Evolutionary conservation across 2,113 vertebrate species (phyloP).

Genomic region (Nettapus auritus): DNA sequence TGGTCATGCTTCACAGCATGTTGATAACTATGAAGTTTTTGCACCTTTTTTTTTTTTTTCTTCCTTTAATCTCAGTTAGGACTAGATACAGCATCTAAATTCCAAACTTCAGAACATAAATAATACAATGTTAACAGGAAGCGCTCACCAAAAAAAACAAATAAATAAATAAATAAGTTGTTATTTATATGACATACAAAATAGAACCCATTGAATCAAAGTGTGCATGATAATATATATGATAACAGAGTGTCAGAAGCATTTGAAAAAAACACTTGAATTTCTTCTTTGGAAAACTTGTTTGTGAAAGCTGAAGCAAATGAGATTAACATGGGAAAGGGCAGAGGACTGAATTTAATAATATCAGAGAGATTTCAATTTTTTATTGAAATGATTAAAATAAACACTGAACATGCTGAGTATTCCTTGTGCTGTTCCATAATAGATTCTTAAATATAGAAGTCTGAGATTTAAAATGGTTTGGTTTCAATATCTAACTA

Average conservation of each 20-base stretch:
- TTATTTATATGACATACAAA: neutral
- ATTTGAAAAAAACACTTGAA: neutral
- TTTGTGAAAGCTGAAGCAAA: neutral
- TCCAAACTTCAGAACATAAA: neutral
- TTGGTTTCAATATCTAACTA: neutral
- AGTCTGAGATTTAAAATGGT: neutral
- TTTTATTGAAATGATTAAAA: neutral
- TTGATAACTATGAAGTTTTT: neutral
- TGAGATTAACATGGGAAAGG: neutral
- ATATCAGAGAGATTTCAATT: neutral
- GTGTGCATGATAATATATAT: neutral
- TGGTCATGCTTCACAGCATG: neutral
- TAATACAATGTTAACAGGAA: neutral
- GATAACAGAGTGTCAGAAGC: neutral
- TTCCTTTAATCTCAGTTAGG: neutral
- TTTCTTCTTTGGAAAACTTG: neutral
- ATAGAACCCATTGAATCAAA: neutral
- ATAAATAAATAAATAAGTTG: no score
- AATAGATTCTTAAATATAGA: neutral
- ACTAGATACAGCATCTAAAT: neutral
- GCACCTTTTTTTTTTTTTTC: neutral
- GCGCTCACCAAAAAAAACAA: neutral
- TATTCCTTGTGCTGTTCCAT: neutral
- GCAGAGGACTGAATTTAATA: neutral
- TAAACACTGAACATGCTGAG: neutral